Percentiles rank a stretch among this genome's conserved stretches.
phyloP scores from a whole-genome alignment of 2,113 vertebrate genomes.

The Melanostigma gelatinosum region DNA sequence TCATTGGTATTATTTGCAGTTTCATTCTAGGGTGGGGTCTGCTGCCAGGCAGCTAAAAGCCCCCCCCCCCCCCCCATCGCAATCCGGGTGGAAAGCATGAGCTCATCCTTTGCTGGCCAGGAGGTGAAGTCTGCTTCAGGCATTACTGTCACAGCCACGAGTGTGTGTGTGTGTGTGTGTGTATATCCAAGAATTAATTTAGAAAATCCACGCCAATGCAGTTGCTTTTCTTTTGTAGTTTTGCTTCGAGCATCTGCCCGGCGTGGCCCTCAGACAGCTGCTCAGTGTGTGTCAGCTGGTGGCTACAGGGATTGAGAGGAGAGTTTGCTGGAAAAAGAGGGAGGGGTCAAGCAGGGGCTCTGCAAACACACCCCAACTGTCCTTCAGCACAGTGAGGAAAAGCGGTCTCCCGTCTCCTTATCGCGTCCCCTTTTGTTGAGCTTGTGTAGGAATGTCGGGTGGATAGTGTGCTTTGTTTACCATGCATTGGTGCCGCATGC shows the following conservation, averaged over 20 bases:
- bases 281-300: constrained; percentile 83
- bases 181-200: constrained; percentile 18
- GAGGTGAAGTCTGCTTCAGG: constrained; percentile 78
- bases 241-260: constrained; percentile 49
- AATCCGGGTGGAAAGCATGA: constrained; percentile 77
- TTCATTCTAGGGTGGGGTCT: constrained; percentile 83
- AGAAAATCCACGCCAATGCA: constrained; percentile 12
- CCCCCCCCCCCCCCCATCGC: constrained; percentile 32
- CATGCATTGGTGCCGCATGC: constrained; percentile 4
- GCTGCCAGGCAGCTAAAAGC: constrained; percentile 68
- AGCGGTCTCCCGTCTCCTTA: constrained; percentile 44
- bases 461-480: constrained; percentile 52
- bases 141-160: constrained; percentile 70
- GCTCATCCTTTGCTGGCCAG: constrained; percentile 73
- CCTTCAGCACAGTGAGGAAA: constrained; percentile 51
- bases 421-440: constrained; percentile 49
- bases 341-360: constrained; percentile 62
- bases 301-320: constrained; percentile 64
- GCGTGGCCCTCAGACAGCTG: constrained; percentile 80
- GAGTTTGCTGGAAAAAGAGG: constrained; percentile 68
- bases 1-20: constrained; percentile 66
- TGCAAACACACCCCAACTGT: constrained; percentile 54
- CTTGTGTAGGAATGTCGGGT: constrained; percentile 52
- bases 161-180: not conserved
- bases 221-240: constrained; percentile 37